Percentiles rank a stretch among this genome's conserved stretches.
Evolutionary conservation across 2,113 vertebrate species (phyloP).

Genomic region (Takifugu bimaculatus): DNA sequence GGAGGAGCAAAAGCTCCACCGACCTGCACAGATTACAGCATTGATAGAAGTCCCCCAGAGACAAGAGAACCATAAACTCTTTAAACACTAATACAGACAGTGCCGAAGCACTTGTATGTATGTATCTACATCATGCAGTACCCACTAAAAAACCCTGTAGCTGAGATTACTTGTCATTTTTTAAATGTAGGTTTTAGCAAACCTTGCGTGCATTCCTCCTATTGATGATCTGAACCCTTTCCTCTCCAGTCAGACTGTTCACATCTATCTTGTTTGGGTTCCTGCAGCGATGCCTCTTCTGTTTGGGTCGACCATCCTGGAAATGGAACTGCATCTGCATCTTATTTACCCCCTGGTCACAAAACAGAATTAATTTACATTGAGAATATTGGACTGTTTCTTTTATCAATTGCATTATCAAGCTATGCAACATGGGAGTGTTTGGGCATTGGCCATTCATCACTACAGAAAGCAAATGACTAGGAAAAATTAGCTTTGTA

Average conservation of each 20-base stretch:
- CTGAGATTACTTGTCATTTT: neutral
- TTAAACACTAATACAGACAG: neutral
- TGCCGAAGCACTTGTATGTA: too few species aligned
- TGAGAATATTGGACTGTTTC: neutral
- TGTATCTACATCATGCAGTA: neutral
- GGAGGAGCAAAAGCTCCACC: conserved; percentile 97
- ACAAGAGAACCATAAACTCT: too few species aligned
- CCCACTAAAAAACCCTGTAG: too few species aligned
- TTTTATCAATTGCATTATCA: neutral
- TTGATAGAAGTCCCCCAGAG: conserved; percentile 1
- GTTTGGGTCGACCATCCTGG: conserved; percentile 93
- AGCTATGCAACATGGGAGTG: neutral
- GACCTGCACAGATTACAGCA: conserved; percentile 70
- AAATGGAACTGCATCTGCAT: conserved; percentile 89
- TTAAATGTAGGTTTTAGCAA: neutral
- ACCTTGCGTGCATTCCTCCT: conserved; percentile 98
- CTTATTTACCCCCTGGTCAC: conserved; percentile 70
- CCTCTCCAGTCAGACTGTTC: conserved; percentile 96
- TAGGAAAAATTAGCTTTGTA: neutral
- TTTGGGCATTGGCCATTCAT: neutral
- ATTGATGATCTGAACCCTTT: conserved; percentile 97
- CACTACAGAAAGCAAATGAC: too few species aligned
- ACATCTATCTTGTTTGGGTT: conserved; percentile 98
- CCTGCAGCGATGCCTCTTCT: conserved; percentile 95
- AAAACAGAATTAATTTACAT: neutral